Conservation (phyloP, 35 echinoderm and acorn worm species). For the Acanthaster planci region DNA sequence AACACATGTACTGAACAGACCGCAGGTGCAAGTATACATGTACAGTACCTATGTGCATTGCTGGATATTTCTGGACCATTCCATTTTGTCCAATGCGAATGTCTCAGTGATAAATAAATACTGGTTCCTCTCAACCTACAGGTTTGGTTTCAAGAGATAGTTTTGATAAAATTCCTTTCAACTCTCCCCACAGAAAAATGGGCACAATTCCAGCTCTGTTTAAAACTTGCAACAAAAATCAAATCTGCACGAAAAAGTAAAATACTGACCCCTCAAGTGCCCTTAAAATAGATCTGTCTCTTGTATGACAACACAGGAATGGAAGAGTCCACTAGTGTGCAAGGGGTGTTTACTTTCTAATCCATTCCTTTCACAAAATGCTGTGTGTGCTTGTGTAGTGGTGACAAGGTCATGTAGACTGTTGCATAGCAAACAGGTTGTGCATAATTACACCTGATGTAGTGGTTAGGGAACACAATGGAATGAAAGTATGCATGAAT, state of each 20-base stretch:
- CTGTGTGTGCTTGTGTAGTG: constrained; percentile 21
- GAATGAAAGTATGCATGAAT: too few relatives aligned
- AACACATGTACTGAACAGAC: constrained; percentile 15
- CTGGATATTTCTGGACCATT: constrained; percentile 12
- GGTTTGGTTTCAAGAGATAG: too few relatives aligned
- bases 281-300: constrained; percentile 13
- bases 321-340: neutral
- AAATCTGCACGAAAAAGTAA: neutral
- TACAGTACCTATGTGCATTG: neutral
- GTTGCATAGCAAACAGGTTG: constrained; percentile 28
- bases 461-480: neutral
- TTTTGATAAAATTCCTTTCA: too few relatives aligned
- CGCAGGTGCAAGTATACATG: neutral
- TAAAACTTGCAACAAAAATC: too few relatives aligned
- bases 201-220: too few relatives aligned
- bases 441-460: neutral
- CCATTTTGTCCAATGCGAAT: neutral
- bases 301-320: constrained; percentile 19
- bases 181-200: too few relatives aligned
- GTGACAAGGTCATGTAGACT: constrained; percentile 20
- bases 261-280: neutral
- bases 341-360: constrained; percentile 9
- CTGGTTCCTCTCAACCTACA: too few relatives aligned
- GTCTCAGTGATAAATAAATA: neutral
- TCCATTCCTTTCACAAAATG: constrained; percentile 13